Conservation (phyloP, 2,888 invertebrate genomes). For the Heliconius charithonia region DNA sequence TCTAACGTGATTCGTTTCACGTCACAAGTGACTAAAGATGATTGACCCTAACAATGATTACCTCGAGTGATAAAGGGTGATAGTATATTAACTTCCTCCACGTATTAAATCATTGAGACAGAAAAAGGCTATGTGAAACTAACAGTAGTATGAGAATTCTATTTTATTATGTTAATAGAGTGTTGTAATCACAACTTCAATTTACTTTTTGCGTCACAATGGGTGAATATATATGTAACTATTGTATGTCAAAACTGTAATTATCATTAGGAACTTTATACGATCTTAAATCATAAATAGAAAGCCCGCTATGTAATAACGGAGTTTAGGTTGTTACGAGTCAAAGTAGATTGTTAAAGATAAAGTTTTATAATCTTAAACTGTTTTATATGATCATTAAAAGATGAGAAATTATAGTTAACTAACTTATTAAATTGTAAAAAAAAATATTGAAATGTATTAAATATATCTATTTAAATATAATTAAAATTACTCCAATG, state of each 20-base stretch:
- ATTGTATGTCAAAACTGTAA: constrained; percentile 57
- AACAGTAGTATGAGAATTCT: constrained; percentile 72
- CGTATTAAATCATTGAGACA: constrained; percentile 60
- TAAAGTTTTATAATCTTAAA: constrained; percentile 38
- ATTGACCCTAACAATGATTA: constrained; percentile 13
- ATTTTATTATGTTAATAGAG: constrained; percentile 70
- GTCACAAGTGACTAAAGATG: not conserved
- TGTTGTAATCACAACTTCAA: constrained; percentile 67
- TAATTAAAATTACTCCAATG: too few species aligned
- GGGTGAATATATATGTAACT: constrained; percentile 53
- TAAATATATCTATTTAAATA: too few species aligned
- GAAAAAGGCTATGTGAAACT: constrained; percentile 65
- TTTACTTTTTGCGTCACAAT: constrained; percentile 70
- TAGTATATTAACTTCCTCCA: constrained; percentile 60
- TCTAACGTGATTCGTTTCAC: not conserved
- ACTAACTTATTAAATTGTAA: not conserved
- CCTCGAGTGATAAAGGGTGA: constrained; percentile 39
- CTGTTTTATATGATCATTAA: constrained; percentile 21
- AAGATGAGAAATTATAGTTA: constrained; percentile 5
- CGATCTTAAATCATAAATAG: constrained; percentile 44
- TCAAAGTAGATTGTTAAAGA: constrained; percentile 45
- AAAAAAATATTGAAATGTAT: not conserved
- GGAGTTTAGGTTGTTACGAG: constrained; percentile 42
- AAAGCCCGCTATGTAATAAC: constrained; percentile 43
- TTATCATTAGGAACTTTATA: constrained; percentile 49